Percentiles rank a stretch among this genome's conserved stretches.
Conservation (phyloP, 1,140 invertebrate genomes). For the Heterodera schachtii region DNA sequence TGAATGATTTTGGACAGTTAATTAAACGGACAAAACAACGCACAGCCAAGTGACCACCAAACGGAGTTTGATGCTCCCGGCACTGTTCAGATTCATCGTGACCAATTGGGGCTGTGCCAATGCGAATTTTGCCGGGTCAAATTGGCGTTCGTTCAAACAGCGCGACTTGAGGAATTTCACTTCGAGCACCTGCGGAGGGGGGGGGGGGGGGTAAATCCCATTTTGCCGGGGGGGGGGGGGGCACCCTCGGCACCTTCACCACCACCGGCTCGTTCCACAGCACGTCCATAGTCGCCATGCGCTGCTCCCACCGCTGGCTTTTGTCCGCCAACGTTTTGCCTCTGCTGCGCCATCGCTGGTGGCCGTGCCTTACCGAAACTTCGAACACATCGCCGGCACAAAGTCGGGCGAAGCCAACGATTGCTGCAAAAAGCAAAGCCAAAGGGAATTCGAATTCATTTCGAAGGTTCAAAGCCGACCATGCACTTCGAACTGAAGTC, state of each 20-base stretch:
- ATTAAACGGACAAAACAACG: slow-evolving; percentile 55
- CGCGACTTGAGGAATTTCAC: slow-evolving; percentile 69
- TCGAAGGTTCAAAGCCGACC: slow-evolving; percentile 28
- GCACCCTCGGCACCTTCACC: slow-evolving; percentile 69
- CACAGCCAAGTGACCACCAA: slow-evolving; percentile 73
- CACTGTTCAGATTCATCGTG: slow-evolving; percentile 73
- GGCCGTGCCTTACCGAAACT: slow-evolving; percentile 71
- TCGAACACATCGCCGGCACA: slow-evolving; percentile 71
- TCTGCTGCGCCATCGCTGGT: slow-evolving; percentile 73
- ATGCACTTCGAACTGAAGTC: slow-evolving; percentile 49
- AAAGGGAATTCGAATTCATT: too few species aligned
- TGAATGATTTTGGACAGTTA: background rate
- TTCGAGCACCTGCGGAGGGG: slow-evolving; percentile 70
- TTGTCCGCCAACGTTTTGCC: slow-evolving; percentile 71
- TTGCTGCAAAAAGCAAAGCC: slow-evolving; percentile 44
- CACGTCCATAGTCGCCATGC: slow-evolving; percentile 68
- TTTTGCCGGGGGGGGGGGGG: background rate
- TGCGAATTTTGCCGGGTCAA: slow-evolving; percentile 73
- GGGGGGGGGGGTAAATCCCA: too few species aligned
- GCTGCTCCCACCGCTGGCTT: slow-evolving; percentile 71
- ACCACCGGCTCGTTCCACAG: slow-evolving; percentile 70
- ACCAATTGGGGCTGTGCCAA: slow-evolving; percentile 73
- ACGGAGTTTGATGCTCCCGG: slow-evolving; percentile 73
- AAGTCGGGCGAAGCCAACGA: slow-evolving; percentile 52
- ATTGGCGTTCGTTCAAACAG: slow-evolving; percentile 72